phyloP scores from a whole-genome alignment of 2,797 vertebrate species.

The Neosilurus mollespiculum region DNA sequence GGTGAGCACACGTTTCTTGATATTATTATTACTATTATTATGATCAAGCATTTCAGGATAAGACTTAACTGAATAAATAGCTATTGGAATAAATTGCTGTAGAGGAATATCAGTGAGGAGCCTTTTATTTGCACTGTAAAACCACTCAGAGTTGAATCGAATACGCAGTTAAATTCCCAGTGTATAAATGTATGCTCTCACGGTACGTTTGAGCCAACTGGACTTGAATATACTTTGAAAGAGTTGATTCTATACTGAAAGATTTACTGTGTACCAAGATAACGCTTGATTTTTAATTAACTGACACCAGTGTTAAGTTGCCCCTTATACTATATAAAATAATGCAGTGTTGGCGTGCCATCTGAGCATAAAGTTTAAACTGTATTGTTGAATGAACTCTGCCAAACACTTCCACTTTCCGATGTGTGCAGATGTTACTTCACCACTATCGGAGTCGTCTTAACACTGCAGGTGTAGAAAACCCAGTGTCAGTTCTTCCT shows the following conservation, averaged over 20 bases:
- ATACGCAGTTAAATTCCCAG: too few relatives aligned
- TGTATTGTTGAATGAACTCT: not conserved
- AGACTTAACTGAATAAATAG: not conserved
- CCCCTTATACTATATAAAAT: not conserved
- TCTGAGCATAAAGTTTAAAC: not conserved
- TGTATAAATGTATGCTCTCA: too few relatives aligned
- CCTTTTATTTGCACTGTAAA: not conserved
- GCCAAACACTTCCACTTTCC: not conserved
- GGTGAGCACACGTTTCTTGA: constrained; percentile 3
- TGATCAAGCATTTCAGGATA: not conserved
- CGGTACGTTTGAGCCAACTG: too few relatives aligned
- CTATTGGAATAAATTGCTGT: not conserved
- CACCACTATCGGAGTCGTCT: not conserved
- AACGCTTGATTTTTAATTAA: not conserved
- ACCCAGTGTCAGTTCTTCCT: too few relatives aligned
- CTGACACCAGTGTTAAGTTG: not conserved
- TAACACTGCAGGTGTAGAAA: not conserved
- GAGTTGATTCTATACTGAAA: too few relatives aligned
- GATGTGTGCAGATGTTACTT: not conserved
- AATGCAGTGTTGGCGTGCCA: not conserved
- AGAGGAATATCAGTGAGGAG: not conserved
- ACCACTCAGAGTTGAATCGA: too few relatives aligned
- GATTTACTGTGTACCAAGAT: too few relatives aligned
- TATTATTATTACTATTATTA: not conserved
- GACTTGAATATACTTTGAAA: too few relatives aligned